A percentile compares a stretch with the other conserved stretches of the same genome.
Conservation (phyloP, 2,797 vertebrate species). For the Psittacula derbiana region DNA sequence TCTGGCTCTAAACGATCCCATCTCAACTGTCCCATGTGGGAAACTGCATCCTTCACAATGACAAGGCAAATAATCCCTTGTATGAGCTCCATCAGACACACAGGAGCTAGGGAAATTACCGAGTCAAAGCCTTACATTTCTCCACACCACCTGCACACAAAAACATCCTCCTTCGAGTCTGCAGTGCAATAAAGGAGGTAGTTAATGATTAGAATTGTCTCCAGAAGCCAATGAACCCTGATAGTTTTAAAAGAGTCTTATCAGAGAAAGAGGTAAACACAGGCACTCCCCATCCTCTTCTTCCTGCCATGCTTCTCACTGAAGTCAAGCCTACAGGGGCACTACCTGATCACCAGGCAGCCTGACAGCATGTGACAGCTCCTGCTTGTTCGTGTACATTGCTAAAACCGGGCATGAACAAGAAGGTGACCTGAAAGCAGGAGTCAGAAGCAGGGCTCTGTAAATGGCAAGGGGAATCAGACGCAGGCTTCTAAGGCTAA, state of each 20-base stretch:
- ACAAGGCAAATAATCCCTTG: not conserved
- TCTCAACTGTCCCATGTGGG: not conserved
- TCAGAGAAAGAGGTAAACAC: not conserved
- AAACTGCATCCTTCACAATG: not conserved
- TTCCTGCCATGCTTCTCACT: not conserved
- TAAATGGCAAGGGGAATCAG: not conserved
- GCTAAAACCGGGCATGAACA: not conserved
- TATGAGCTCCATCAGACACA: not conserved
- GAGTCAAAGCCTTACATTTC: not conserved
- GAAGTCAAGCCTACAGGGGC: not conserved
- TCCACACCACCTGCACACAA: not conserved
- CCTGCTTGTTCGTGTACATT: not conserved
- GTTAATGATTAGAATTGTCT: slow-evolving; percentile 40
- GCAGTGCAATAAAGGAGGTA: not conserved
- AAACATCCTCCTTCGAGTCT: not conserved
- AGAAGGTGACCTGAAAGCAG: not conserved
- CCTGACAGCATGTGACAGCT: not conserved
- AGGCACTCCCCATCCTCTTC: not conserved
- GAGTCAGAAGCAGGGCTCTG: not conserved
- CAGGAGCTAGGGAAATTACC: not conserved
- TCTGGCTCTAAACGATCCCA: not conserved
- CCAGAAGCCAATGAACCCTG: not conserved
- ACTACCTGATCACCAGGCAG: not conserved
- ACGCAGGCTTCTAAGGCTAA: not conserved
- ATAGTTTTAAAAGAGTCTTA: not conserved